Percentiles rank a stretch among this genome's conserved stretches.
These are phyloP conservation scores for Callinectes sapidus DNA, from an alignment of 2,888 invertebrate species.

Conservation along the genomic window DNA sequence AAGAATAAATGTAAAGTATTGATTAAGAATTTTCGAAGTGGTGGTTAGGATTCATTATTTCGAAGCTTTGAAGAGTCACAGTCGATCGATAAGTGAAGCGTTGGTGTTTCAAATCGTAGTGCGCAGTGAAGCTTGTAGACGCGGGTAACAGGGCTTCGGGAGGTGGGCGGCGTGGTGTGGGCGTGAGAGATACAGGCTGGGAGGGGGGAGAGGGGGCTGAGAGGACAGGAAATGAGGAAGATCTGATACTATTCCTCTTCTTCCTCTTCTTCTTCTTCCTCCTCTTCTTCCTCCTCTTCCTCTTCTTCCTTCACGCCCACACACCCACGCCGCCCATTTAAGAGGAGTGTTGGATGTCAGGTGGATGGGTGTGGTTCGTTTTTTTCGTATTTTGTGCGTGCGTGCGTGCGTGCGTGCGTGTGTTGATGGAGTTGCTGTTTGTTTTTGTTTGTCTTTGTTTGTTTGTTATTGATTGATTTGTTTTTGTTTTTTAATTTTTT, in stretches of 20 bases:
- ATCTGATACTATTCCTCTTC: not conserved
- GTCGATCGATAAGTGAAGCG: not conserved
- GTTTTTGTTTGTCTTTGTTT: not conserved
- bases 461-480: not conserved
- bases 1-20: too few species aligned
- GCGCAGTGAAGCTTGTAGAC: not conserved
- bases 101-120: not conserved
- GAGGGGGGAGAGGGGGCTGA: too few species aligned
- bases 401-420: not conserved
- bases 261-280: not conserved
- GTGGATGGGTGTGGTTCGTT: not conserved
- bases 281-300: not conserved
- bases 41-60: not conserved
- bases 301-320: not conserved
- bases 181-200: not conserved
- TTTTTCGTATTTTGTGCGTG: not conserved
- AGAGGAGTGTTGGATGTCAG: not conserved
- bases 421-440: not conserved
- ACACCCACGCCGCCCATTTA: not conserved
- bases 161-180: not conserved
- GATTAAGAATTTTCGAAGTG: too few species aligned
- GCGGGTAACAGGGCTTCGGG: not conserved
- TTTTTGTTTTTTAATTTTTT: not conserved
- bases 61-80: constrained; percentile 2
- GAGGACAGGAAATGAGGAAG: too few species aligned